Base-by-base conservation (phyloP, 2,113 vertebrate species). In the Pampusana beccarii region DNA sequence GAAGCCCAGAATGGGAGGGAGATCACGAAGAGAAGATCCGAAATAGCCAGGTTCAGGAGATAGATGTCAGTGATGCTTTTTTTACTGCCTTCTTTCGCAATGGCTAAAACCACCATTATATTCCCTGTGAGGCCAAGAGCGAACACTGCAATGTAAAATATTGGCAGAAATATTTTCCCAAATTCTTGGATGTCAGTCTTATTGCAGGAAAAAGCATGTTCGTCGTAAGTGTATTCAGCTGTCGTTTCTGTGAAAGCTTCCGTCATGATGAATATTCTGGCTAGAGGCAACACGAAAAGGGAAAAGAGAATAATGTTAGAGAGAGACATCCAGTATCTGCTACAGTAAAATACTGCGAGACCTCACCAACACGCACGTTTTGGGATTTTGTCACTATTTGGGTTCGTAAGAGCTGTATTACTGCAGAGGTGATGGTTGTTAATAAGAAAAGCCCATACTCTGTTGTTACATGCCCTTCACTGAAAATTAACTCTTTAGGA, bases 21-120 rank as follows among this genome's bases (percentile, higher is more conserved):
- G 73, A 97, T 95, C 42, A 99, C 98, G 6, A 99, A 97, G 44
- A 99, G 98, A 19, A 99, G 97, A 54, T 99, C 99, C 0, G 98
- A 98, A 3, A 99, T 15, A 48, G 99, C 98, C 97, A 99, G 56
- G 96, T 99, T 99, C 71, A 99, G 88, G 38, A 99, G 98, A 96
- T 98, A 99, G 65, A 99, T 97, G 64, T 99, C 99, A 0, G 99
- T 99, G 97, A 99, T 98, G 84, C 97, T 99, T 96, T 97, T 98
- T 50, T 98, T 95, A 26, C 93, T 97, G n/a, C 82, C 94, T 19
- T 96, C 98, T 67, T 95, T 97, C 60, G 80, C 36, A 15, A 99
- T 97, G 72, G 99, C 98, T 74, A 98, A 97, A 80, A 99, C n/a
- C 34, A 99, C 99, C 91, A 99, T 93, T 28, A 97, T 18, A 48